Percentiles rank a stretch among this genome's conserved stretches.
These are phyloP conservation scores for Caligus rogercresseyi DNA, from an alignment of 1,140 invertebrate species.

Conservation along the genomic window DNA sequence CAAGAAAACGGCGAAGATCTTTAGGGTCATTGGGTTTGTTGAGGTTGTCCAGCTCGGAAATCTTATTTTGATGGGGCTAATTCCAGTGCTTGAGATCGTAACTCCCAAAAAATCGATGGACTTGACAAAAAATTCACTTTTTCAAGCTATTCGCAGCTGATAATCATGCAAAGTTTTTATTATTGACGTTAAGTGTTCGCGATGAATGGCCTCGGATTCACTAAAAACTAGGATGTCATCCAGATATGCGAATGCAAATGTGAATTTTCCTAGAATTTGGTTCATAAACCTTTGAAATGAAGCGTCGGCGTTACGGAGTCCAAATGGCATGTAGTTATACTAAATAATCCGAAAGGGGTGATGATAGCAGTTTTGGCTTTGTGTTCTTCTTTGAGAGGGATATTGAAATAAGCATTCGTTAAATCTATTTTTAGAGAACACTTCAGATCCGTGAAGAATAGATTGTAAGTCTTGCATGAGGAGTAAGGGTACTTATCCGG, in stretches of 20 bases:
- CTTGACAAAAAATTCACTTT: slow-evolving; percentile 3
- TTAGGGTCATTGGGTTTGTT: neutral
- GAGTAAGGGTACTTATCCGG: slow-evolving; percentile 25
- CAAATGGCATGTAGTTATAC: slow-evolving; percentile 21
- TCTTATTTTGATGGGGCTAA: neutral
- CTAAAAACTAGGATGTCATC: slow-evolving; percentile 36
- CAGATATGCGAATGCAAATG: slow-evolving; percentile 27
- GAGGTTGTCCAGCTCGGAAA: slow-evolving; percentile 10
- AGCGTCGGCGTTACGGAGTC: slow-evolving; percentile 18
- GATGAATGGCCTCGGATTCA: neutral
- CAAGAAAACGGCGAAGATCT: slow-evolving; percentile 15
- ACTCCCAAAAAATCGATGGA: slow-evolving; percentile 7
- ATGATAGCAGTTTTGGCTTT: slow-evolving; percentile 23
- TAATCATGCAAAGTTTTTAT: slow-evolving; percentile 1
- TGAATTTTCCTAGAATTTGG: neutral
- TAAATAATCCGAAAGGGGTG: slow-evolving; percentile 22
- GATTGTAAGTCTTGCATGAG: slow-evolving; percentile 22
- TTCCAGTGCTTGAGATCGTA: slow-evolving; percentile 1
- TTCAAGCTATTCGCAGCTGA: neutral
- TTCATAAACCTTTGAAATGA: slow-evolving; percentile 22
- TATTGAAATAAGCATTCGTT: slow-evolving; percentile 22
- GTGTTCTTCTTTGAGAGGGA: slow-evolving; percentile 19
- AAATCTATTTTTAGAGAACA: too few species aligned
- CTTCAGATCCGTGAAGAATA: slow-evolving; percentile 14
- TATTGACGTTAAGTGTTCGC: neutral